phyloP scores from a whole-genome alignment of 2,888 invertebrate species.

The Smittia sp. region DNA sequence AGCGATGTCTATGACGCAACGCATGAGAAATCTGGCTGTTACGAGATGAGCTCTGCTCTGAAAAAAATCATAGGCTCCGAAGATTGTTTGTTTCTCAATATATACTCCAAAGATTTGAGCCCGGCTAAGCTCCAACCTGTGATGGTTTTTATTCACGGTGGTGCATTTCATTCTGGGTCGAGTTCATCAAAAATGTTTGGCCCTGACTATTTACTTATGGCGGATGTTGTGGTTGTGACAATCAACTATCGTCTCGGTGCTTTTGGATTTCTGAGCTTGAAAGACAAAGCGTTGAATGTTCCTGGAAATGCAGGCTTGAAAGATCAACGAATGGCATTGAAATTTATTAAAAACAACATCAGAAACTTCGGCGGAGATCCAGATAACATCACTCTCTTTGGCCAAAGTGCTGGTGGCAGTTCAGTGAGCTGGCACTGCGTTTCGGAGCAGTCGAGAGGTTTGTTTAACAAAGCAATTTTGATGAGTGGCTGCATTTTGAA shows the following conservation, averaged over 20 bases:
- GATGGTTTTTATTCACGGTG: slow-evolving; percentile 38
- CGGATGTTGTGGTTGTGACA: slow-evolving; percentile 34
- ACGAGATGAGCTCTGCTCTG: background rate
- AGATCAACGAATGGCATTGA: slow-evolving; percentile 56
- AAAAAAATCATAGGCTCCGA: slow-evolving; percentile 30
- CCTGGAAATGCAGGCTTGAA: slow-evolving; percentile 58
- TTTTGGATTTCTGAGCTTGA: slow-evolving; percentile 53
- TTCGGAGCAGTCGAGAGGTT: slow-evolving; percentile 53
- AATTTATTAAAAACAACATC: slow-evolving; percentile 57
- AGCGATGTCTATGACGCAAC: slow-evolving; percentile 14
- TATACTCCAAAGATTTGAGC: slow-evolving; percentile 20
- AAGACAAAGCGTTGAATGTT: slow-evolving; percentile 53
- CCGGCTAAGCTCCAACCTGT: slow-evolving; percentile 20
- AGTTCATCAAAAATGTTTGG: background rate
- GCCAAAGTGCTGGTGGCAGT: slow-evolving; percentile 57
- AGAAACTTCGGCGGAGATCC: slow-evolving; percentile 56
- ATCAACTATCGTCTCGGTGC: slow-evolving; percentile 36
- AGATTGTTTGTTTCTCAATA: slow-evolving; percentile 31
- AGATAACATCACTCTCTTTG: slow-evolving; percentile 56
- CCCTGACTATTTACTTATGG: slow-evolving; percentile 34
- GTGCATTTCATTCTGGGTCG: background rate
- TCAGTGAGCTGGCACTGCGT: slow-evolving; percentile 55
- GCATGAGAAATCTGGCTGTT: slow-evolving; percentile 13
- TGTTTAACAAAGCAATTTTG: slow-evolving; percentile 51
- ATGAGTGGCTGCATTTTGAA: slow-evolving; percentile 50